phyloP scores from a whole-genome alignment of 2,888 invertebrate species.

The Perizoma flavofasciatum region DNA sequence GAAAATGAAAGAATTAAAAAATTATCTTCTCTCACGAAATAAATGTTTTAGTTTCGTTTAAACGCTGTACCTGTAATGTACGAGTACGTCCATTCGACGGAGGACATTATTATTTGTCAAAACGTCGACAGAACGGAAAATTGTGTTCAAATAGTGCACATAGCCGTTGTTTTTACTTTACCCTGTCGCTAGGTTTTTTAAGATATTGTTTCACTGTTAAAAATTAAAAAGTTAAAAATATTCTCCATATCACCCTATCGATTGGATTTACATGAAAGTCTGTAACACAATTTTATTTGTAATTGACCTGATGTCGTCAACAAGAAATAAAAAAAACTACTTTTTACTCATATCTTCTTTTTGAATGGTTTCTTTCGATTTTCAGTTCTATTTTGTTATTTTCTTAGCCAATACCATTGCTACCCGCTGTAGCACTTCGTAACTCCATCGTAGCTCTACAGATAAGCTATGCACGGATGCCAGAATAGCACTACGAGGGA shows the following conservation, averaged over 20 bases:
- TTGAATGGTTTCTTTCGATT: background rate
- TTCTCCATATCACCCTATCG: background rate
- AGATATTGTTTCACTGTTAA: background rate
- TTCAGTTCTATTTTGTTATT: slow-evolving; percentile 1
- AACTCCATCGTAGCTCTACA: slow-evolving; percentile 16
- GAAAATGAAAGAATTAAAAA: too few relatives aligned
- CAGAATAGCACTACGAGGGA: slow-evolving; percentile 21
- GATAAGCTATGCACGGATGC: slow-evolving; percentile 30
- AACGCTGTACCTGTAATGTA: slow-evolving; percentile 42
- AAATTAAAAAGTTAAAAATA: too few relatives aligned
- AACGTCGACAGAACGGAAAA: slow-evolving; percentile 48
- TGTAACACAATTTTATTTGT: too few relatives aligned
- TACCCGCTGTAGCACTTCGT: slow-evolving; percentile 16
- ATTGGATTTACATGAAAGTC: background rate
- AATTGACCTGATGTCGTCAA: too few relatives aligned
- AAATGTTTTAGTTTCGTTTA: too few relatives aligned
- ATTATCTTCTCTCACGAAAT: too few relatives aligned
- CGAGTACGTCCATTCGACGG: slow-evolving; percentile 43
- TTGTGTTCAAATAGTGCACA: slow-evolving; percentile 41
- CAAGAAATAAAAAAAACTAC: too few relatives aligned
- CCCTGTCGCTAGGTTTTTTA: too few relatives aligned
- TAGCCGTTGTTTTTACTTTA: slow-evolving; percentile 40
- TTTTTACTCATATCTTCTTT: background rate
- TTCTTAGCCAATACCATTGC: slow-evolving; percentile 7
- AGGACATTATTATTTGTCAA: slow-evolving; percentile 62